phyloP scores from a whole-genome alignment of 2,888 invertebrate species.

The Glaucopsyche alexis region DNA sequence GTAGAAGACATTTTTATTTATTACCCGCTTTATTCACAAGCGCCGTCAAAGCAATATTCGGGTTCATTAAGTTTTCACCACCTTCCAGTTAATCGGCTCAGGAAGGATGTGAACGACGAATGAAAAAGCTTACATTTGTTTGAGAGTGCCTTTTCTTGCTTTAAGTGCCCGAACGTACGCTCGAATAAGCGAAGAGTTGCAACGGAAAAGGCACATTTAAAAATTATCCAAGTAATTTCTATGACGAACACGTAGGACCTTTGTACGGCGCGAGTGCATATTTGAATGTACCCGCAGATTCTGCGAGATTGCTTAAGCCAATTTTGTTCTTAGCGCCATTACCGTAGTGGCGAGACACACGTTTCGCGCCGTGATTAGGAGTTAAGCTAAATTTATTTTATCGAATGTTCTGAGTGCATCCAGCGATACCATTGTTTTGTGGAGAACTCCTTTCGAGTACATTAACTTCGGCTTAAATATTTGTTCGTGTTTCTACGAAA shows the following conservation, averaged over 20 bases:
- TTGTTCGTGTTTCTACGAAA: not conserved
- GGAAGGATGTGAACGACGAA: constrained; percentile 55
- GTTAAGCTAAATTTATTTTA: constrained; percentile 70
- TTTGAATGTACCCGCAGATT: constrained; percentile 54
- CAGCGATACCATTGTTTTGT: constrained; percentile 50
- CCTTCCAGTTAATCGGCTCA: constrained; percentile 70
- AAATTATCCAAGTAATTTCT: constrained; percentile 72
- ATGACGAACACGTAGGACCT: constrained; percentile 71
- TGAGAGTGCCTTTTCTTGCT: constrained; percentile 70
- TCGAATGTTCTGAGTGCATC: constrained; percentile 50
- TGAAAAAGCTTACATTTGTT: constrained; percentile 75
- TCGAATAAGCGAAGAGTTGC: constrained; percentile 73
- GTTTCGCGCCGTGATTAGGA: constrained; percentile 64
- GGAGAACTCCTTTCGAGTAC: constrained; percentile 55
- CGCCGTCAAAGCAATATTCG: constrained; percentile 48
- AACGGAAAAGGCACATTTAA: constrained; percentile 72
- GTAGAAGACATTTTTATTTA: constrained; percentile 10
- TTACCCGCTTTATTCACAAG: not conserved
- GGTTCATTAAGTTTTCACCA: constrained; percentile 68
- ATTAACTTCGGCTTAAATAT: constrained; percentile 6
- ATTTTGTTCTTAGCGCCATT: constrained; percentile 68
- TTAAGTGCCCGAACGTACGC: constrained; percentile 70
- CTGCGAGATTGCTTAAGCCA: constrained; percentile 66
- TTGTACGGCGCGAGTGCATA: constrained; percentile 53
- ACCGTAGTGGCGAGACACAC: constrained; percentile 59